These are phyloP conservation scores for Smittia sp. DNA, from an alignment of 2,888 invertebrate genomes.

Conservation along the genomic window DNA sequence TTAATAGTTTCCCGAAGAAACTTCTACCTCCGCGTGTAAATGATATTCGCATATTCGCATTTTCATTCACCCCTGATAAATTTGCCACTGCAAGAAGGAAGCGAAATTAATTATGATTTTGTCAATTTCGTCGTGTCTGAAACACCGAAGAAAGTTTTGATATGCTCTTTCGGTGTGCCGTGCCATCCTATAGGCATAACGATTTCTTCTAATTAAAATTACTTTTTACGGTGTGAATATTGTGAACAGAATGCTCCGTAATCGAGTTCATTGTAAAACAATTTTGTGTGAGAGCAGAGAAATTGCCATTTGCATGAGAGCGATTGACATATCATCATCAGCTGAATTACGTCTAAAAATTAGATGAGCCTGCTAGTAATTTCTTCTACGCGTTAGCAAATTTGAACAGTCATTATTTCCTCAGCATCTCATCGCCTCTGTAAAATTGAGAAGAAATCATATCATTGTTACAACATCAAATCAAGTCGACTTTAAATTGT, in stretches of 20 bases:
- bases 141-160: neutral
- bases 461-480: no score
- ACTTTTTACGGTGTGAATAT: neutral
- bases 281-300: neutral
- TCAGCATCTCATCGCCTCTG: no score
- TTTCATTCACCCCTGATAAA: neutral
- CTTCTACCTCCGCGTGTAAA: no score
- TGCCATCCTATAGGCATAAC: neutral
- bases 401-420: no score
- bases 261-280: slow-evolving; percentile 16
- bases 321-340: slow-evolving; percentile 19
- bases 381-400: no score
- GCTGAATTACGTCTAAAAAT: neutral
- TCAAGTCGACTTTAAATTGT: no score
- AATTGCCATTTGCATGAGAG: slow-evolving; percentile 41
- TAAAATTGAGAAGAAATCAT: no score
- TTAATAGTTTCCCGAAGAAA: no score
- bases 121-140: neutral
- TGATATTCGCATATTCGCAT: no score
- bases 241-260: neutral
- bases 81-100: neutral
- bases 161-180: neutral
- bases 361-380: no score
- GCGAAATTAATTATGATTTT: slow-evolving; percentile 21
- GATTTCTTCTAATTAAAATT: slow-evolving; percentile 15